These are phyloP conservation scores for Oxyura jamaicensis DNA, from an alignment of 2,113 vertebrate genomes.

Conservation along the genomic window DNA sequence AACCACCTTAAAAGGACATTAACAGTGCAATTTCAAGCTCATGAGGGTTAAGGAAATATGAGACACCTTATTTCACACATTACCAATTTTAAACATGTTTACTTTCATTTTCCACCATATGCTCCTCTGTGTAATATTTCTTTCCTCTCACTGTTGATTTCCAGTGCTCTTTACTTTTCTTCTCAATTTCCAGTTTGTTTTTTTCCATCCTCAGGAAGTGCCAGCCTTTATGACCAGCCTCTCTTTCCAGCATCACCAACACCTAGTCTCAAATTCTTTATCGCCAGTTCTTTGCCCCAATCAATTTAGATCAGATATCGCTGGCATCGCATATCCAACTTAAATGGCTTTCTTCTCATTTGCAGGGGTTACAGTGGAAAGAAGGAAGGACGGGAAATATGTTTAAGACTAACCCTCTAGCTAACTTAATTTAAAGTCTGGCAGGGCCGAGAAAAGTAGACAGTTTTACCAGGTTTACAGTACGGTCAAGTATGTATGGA, in stretches of 20 bases:
- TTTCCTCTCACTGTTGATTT: background rate
- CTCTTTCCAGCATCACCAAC: background rate
- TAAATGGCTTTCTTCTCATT: background rate
- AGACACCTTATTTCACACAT: background rate
- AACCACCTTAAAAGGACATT: background rate
- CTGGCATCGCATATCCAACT: background rate
- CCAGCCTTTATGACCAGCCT: background rate
- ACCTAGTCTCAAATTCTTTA: background rate
- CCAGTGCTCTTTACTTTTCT: background rate
- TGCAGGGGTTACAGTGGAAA: background rate
- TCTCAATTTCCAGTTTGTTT: background rate
- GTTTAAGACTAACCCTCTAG: accelerated
- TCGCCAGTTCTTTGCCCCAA: background rate
- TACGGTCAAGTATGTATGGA: accelerated
- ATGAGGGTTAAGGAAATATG: background rate
- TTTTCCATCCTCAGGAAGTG: background rate
- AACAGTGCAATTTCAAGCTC: background rate
- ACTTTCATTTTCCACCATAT: background rate
- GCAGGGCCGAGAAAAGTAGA: background rate
- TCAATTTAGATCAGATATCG: background rate
- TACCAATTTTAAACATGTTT: background rate
- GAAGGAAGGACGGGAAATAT: background rate
- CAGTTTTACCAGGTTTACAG: background rate
- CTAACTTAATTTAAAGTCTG: background rate
- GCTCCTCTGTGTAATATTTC: background rate